Evolutionary conservation across 2,113 vertebrate species (phyloP).

Genomic region (Forbesichthys papilliferus): DNA sequence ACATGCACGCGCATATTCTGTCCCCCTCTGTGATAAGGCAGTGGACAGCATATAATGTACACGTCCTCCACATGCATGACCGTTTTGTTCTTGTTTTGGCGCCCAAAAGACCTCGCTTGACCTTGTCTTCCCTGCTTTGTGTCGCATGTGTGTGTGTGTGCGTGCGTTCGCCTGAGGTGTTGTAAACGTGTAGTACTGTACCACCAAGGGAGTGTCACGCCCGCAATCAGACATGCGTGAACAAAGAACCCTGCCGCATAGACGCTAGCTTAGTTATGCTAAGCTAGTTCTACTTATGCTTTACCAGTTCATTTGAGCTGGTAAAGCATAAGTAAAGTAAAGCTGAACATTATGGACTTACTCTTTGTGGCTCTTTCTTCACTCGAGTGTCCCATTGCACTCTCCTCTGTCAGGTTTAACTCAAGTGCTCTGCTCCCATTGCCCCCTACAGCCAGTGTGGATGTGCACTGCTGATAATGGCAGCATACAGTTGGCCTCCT

Average conservation of each 20-base stretch:
- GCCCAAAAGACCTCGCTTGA: slow-evolving; percentile 49
- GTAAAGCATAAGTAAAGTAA: neutral
- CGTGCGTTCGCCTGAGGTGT: slow-evolving; percentile 2
- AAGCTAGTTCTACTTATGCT: no score
- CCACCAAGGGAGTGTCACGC: slow-evolving; percentile 46
- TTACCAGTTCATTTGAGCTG: no score
- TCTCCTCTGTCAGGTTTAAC: slow-evolving; percentile 63
- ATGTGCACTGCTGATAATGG: slow-evolving; percentile 68
- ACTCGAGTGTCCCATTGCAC: slow-evolving; percentile 59
- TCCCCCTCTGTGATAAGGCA: slow-evolving; percentile 66
- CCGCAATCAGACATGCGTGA: slow-evolving; percentile 64
- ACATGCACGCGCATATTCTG: slow-evolving; percentile 30
- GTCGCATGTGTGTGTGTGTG: slow-evolving; percentile 23
- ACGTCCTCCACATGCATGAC: slow-evolving; percentile 52
- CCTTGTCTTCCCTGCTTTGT: slow-evolving; percentile 35
- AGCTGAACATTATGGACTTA: slow-evolving; percentile 15
- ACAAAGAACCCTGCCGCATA: slow-evolving; percentile 42
- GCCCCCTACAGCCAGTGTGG: slow-evolving; percentile 59
- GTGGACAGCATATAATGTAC: slow-evolving; percentile 73
- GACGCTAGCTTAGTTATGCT: neutral
- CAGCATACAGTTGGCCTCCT: slow-evolving; percentile 64
- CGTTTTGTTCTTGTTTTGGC: slow-evolving; percentile 48
- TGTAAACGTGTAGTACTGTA: slow-evolving; percentile 16
- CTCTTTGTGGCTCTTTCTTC: slow-evolving; percentile 58
- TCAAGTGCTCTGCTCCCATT: slow-evolving; percentile 63